Percentiles rank a stretch among this genome's conserved stretches.
phyloP scores from a whole-genome alignment of 1,140 invertebrate species.

The Anadara kagoshimensis region DNA sequence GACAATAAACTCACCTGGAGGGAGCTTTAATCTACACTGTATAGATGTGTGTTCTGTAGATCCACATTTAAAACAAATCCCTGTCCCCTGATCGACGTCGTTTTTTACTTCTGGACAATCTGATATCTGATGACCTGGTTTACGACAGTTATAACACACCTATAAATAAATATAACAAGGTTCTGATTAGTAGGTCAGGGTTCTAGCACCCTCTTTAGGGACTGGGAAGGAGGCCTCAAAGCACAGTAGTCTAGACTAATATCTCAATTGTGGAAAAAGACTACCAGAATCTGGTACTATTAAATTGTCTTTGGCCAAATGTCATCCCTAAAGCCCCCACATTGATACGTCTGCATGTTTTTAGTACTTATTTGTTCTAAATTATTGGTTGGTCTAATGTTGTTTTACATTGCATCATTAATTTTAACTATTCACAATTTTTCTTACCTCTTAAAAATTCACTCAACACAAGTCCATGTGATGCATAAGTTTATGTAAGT shows the following conservation, averaged over 20 bases:
- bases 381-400: too few species aligned
- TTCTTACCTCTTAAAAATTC: too few species aligned
- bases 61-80: constrained; percentile 75
- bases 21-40: constrained; percentile 74
- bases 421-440: too few species aligned
- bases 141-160: constrained; percentile 82
- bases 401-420: too few species aligned
- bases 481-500: too few species aligned
- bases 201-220: neutral
- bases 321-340: neutral
- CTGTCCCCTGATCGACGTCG: constrained; percentile 63
- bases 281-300: neutral
- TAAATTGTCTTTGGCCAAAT: neutral
- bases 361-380: too few species aligned
- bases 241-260: neutral
- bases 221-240: neutral
- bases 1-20: constrained; percentile 49
- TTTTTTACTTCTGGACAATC: constrained; percentile 83
- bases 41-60: constrained; percentile 71
- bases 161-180: constrained; percentile 27
- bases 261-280: neutral
- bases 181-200: neutral
- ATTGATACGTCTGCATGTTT: neutral
- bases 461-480: too few species aligned
- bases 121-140: constrained; percentile 82